phyloP scores from a whole-genome alignment of 2,888 invertebrate species.

The Drosophila prolongata region DNA sequence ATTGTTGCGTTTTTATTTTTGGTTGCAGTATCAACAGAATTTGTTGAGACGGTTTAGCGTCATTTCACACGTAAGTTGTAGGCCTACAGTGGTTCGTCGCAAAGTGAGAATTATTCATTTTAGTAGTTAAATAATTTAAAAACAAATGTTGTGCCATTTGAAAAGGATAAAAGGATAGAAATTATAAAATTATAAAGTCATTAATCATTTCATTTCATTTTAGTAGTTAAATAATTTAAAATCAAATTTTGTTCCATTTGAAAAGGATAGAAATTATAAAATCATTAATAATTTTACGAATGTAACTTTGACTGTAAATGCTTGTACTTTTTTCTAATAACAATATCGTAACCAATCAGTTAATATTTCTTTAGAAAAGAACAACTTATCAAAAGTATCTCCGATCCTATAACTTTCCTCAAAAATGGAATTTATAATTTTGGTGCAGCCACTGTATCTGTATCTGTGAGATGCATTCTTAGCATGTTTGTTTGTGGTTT shows the following conservation, averaged over 20 bases:
- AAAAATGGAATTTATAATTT: neutral
- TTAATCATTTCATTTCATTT: neutral
- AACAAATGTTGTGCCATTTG: too few relatives aligned
- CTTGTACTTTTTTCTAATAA: too few relatives aligned
- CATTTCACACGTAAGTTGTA: conserved; percentile 70
- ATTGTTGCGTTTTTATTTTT: conserved; percentile 47
- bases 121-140: neutral
- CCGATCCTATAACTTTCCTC: too few relatives aligned
- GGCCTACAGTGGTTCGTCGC: conserved; percentile 43
- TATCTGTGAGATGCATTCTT: conserved; percentile 34
- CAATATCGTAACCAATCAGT: too few relatives aligned
- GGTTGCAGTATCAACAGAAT: conserved; percentile 57
- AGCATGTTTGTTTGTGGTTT: conserved; percentile 33
- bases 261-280: too few relatives aligned
- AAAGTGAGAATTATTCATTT: neutral
- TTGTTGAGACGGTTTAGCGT: conserved; percentile 63
- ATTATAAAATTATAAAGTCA: too few relatives aligned
- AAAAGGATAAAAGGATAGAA: too few relatives aligned
- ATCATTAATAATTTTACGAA: too few relatives aligned
- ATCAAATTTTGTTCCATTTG: too few relatives aligned
- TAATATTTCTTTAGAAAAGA: too few relatives aligned
- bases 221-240: neutral
- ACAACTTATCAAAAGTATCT: neutral
- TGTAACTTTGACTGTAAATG: too few relatives aligned
- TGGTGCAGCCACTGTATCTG: conserved; percentile 8